Conservation (phyloP, 2,888 invertebrate species). For the Boloria euphrosyne region DNA sequence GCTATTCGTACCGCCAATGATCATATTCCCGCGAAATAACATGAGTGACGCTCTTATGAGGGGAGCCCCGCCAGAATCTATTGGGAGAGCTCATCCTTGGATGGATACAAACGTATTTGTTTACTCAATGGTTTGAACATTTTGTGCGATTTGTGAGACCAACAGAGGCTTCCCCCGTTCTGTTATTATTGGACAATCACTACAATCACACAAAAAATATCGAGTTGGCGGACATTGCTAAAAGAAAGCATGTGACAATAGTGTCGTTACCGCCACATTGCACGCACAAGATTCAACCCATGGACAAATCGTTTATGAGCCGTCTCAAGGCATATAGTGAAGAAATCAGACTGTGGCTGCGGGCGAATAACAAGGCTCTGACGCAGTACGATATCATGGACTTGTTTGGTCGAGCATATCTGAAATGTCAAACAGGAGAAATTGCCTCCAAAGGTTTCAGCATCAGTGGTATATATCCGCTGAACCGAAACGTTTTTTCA, state of each 20-base stretch:
- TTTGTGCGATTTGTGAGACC: neutral
- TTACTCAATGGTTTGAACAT: constrained; percentile 27
- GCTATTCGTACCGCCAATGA: constrained; percentile 44
- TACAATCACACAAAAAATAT: constrained; percentile 30
- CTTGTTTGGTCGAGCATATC: constrained; percentile 40
- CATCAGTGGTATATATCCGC: constrained; percentile 33
- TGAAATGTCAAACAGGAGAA: constrained; percentile 32
- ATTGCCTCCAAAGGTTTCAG: constrained; percentile 41
- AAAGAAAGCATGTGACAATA: constrained; percentile 30
- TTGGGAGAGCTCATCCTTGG: constrained; percentile 36
- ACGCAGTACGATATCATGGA: constrained; percentile 38
- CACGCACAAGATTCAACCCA: constrained; percentile 34
- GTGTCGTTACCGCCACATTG: constrained; percentile 32
- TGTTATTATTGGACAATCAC: constrained; percentile 34
- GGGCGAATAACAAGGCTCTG: constrained; percentile 26
- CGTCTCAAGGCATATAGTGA: neutral
- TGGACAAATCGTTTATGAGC: constrained; percentile 7
- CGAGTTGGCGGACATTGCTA: constrained; percentile 24
- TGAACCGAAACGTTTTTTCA: constrained; percentile 32
- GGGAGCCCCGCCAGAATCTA: constrained; percentile 41
- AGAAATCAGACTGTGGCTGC: constrained; percentile 31
- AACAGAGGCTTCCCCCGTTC: neutral
- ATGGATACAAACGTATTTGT: constrained; percentile 41
- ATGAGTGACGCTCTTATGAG: constrained; percentile 37
- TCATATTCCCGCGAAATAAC: constrained; percentile 44